Evolutionary conservation across 2,888 invertebrate genomes (phyloP).

Genomic region (Cantharis nigra): DNA sequence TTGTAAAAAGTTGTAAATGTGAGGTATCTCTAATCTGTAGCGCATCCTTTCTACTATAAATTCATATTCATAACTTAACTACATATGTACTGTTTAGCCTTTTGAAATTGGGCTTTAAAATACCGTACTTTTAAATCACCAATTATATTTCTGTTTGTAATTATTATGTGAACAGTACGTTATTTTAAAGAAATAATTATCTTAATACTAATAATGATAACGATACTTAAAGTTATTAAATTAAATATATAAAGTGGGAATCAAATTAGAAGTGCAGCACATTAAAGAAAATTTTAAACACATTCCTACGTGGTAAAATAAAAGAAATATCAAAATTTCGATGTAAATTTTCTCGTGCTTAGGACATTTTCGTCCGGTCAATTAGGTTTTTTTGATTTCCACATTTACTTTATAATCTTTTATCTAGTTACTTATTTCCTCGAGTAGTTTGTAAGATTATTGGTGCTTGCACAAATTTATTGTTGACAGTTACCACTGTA

Average conservation of each 20-base stretch:
- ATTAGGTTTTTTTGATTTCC: conserved; percentile 30
- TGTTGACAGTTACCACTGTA: conserved; percentile 37
- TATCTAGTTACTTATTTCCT: conserved; percentile 30
- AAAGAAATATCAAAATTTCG: conserved; percentile 13
- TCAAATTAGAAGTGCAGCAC: conserved; percentile 26
- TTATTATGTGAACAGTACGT: conserved; percentile 5
- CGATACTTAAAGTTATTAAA: conserved; percentile 25
- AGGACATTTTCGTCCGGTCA: conserved; percentile 22
- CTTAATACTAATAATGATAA: conserved; percentile 2
- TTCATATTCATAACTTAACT: conserved; percentile 23
- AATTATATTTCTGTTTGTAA: conserved; percentile 9
- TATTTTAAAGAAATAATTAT: conserved; percentile 20
- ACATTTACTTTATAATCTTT: conserved; percentile 21
- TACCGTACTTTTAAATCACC: conserved; percentile 9
- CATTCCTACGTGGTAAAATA: conserved; percentile 24
- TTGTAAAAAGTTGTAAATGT: conserved; percentile 20
- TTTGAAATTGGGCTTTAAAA: conserved; percentile 23
- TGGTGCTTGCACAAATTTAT: conserved; percentile 51
- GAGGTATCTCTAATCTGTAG: conserved; percentile 25
- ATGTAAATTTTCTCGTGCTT: conserved; percentile 12
- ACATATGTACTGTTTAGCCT: conserved; percentile 23
- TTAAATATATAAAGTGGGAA: conserved; percentile 24
- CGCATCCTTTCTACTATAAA: conserved; percentile 21
- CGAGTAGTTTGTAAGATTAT: conserved; percentile 34
- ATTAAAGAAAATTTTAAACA: conserved; percentile 23